Base-by-base conservation (phyloP, 2,888 invertebrate genomes). In the Chloroclystis v-ata region DNA sequence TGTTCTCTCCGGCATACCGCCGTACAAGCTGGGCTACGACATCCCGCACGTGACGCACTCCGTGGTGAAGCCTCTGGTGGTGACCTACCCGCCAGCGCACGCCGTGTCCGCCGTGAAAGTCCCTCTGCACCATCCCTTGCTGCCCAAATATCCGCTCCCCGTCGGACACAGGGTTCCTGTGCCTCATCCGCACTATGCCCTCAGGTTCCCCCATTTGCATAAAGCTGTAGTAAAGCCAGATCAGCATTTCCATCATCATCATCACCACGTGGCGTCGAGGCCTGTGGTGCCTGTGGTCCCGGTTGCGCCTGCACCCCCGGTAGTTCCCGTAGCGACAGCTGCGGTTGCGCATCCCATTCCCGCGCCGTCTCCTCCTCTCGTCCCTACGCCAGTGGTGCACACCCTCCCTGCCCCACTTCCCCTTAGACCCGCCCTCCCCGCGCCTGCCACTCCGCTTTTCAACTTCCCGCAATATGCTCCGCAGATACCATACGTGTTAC, bases 1-100 rank as follows among this genome's bases (percentile, higher is more conserved):
- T 47, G 72, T 81, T 9, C 66, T 82, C 33, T 76, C 83, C 7
- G 53, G 69, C 3, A 69, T 88, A n/a, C 88, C 88, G 0, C 73
- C 89, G 2, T 89, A 72, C 67, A 89, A 89, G 48, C 72, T 84
- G 4, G 89, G 89, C 26, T 78, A 87, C 48, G 89, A 89, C 52
- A 82, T 87, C 37, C 87, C 88, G 0, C 75, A 66, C 4, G 82
- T 89, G 10, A 81, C 85, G 0, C 89, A 89, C 58, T 89, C 89
- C 1, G 67, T 88, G 6, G 63, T 88, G 10, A 88, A 88, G 56
- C 89, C 89, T 0, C 52, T 89, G 4, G 79, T 88, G 8, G 86
- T 89, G 0, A 75, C 78, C 1, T 89, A 89, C 53, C 89, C 88
- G 0, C 83, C 88, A 1, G 77, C 87, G 0, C 80, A 87, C 1